Percentiles rank a stretch among this genome's conserved stretches.
Evolutionary conservation across 92 coral and sea anemone genomes (phyloP).

Genomic region (Plumapathes pennacea): DNA sequence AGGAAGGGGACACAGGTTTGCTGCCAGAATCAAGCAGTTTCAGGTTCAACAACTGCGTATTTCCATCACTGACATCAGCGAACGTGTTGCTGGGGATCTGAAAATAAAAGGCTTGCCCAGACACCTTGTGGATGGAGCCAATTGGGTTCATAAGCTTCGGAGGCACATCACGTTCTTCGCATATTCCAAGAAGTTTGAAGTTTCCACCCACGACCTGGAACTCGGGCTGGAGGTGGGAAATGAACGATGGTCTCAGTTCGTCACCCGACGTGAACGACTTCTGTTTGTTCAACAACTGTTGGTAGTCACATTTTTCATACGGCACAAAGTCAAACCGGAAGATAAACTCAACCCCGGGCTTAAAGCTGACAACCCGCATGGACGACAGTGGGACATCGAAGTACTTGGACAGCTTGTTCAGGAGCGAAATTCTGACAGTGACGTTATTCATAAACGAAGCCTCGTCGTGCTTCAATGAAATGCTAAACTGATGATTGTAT

Average conservation of each 20-base stretch:
- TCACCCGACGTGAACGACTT: conserved; percentile 21
- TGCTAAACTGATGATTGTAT: conserved; percentile 55
- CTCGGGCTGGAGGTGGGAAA: neutral
- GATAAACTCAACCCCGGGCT: conserved; percentile 18
- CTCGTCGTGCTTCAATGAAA: conserved; percentile 36
- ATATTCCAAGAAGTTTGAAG: neutral
- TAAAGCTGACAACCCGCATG: conserved; percentile 40
- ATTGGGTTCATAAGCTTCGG: conserved; percentile 23
- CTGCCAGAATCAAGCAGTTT: conserved; percentile 1
- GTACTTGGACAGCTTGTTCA: conserved; percentile 50
- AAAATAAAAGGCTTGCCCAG: conserved; percentile 42
- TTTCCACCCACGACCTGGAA: neutral
- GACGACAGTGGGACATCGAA: conserved; percentile 35
- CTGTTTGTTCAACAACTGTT: conserved; percentile 10
- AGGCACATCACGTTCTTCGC: conserved; percentile 2
- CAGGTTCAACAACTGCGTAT: conserved; percentile 43
- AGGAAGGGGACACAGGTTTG: conserved; percentile 13
- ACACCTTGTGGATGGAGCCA: conserved; percentile 17
- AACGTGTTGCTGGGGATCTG: conserved; percentile 47
- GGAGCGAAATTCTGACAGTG: conserved; percentile 38
- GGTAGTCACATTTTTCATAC: conserved; percentile 36
- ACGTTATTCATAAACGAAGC: conserved; percentile 52
- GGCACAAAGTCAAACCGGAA: conserved; percentile 61
- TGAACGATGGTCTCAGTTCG: neutral
- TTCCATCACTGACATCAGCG: conserved; percentile 43